Evolutionary conservation across 2,888 invertebrate species (phyloP), one percentile per base, ranked within the genome.

Genomic region (Chrysomela aeneicollis): DNA sequence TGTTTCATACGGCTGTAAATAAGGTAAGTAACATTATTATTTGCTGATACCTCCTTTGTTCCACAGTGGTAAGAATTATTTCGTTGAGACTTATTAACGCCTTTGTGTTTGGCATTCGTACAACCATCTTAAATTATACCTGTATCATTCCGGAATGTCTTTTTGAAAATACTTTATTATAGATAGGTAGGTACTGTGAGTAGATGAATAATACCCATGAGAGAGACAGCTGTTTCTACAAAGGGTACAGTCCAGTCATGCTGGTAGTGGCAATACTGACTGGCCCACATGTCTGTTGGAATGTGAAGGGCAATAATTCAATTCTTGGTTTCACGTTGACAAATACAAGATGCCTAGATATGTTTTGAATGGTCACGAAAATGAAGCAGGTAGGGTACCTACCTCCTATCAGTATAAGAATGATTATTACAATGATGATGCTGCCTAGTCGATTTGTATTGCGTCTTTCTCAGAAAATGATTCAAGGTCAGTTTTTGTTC

Each of bases 401-500:
- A 60, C n/a, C 54, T 55, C 22, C 22, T 57, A 5, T 55, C 17
- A 35, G 12, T 55, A n/a, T 17, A 55, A 18, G 18, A 54, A n/a
- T 5, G 26, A 52, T n/a, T n/a, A n/a, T n/a, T n/a, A n/a, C n/a
- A n/a, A n/a, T n/a, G n/a, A 26, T 26, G 26, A 26, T 26, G 6
- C 3, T 26, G 26, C 26, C 26, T 26, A 5, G 26, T 26, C 6
- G 26, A 26, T 26, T 26, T 26, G 26, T 5, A 26, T 26, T 26
- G 26, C 26, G 26, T 26, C 26, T 26, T 26, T 26, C 26, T 61
- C 19, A 18, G 32, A 64, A 52, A 46, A 32, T 19, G 52, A 57
- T 67, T 64, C 64, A 67, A 67, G 67, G 67, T 54, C 64, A 59
- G 22, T 42, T 59, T 64, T 67, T 63, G 57, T 60, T 61, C 59